Percentiles rank a stretch among this genome's conserved stretches.
phyloP scores from a whole-genome alignment of 2,797 vertebrate species.

The Staurois parvus region DNA sequence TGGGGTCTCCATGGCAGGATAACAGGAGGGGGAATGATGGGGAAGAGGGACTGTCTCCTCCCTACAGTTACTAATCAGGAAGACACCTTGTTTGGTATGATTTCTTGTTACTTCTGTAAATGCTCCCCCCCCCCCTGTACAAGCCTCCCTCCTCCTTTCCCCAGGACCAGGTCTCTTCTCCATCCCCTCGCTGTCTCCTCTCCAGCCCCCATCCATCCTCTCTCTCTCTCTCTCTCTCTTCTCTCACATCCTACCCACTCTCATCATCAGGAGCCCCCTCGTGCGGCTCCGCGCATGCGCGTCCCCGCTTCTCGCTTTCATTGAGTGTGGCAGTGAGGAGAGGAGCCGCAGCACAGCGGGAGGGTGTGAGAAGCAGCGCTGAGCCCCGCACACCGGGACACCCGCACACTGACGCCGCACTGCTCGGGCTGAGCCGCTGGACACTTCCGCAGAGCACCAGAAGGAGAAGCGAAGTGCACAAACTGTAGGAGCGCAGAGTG shows the following conservation, averaged over 20 bases:
- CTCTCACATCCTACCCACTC: constrained; percentile 35
- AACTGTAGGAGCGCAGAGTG: not conserved
- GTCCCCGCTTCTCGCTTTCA: constrained; percentile 33
- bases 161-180: not conserved
- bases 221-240: constrained; percentile 5
- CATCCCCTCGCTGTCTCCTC: not conserved
- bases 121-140: not conserved
- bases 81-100: not conserved
- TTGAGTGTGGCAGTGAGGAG: constrained; percentile 39
- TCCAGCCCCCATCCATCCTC: constrained; percentile 41
- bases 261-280: constrained; percentile 19
- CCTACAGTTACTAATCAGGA: too few relatives aligned
- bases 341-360: constrained; percentile 36
- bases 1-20: too few relatives aligned
- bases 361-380: not conserved
- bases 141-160: not conserved
- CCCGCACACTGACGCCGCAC: too few relatives aligned
- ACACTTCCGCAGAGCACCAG: not conserved
- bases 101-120: not conserved
- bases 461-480: not conserved
- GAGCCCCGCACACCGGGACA: not conserved
- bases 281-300: constrained; percentile 16
- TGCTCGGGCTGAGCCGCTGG: not conserved
- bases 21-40: too few relatives aligned
- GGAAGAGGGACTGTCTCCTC: too few relatives aligned